These are phyloP conservation scores for Perca fluviatilis DNA, from an alignment of 2,113 vertebrate species.

Conservation along the genomic window DNA sequence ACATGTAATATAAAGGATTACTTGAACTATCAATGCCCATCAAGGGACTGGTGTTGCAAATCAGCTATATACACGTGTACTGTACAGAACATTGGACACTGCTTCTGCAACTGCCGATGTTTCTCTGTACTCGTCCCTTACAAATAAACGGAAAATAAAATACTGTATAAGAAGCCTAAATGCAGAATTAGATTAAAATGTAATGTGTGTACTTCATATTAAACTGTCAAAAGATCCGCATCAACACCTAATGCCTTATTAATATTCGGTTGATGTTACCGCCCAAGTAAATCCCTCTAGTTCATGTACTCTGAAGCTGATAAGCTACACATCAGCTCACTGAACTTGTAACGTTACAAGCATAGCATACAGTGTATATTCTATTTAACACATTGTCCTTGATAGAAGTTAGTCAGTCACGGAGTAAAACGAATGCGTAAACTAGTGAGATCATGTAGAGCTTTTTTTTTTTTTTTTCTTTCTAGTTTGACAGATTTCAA, in stretches of 20 bases:
- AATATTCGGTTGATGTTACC: not conserved
- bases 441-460: not conserved
- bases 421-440: not conserved
- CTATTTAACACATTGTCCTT: not conserved
- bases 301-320: not conserved
- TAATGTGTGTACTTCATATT: too few relatives aligned
- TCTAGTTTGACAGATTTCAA: constrained; percentile 22
- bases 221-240: not conserved
- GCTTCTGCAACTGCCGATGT: too few relatives aligned
- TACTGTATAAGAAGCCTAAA: too few relatives aligned
- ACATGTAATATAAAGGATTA: not conserved
- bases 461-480: too few relatives aligned
- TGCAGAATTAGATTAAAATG: too few relatives aligned
- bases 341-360: not conserved
- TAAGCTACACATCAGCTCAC: not conserved
- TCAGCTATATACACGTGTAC: too few relatives aligned
- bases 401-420: not conserved
- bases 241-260: too few relatives aligned
- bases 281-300: not conserved
- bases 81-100: too few relatives aligned
- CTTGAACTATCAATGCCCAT: not conserved
- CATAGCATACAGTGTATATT: not conserved
- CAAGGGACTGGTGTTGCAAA: not conserved
- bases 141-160: too few relatives aligned
- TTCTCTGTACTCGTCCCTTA: too few relatives aligned